Evolutionary conservation across 2,113 vertebrate species (phyloP).

Genomic region (mouse (Mus musculus)): GRCm39 chr16:84949001-84949500

Average conservation of each 20-base stretch:
- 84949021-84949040: not conserved
- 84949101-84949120: not conserved
- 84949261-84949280: not conserved
- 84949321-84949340: slow-evolving; percentile 18
- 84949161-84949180: not conserved
- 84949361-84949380: not conserved
- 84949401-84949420: not conserved
- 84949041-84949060: not conserved
- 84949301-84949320: not conserved
- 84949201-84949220: not conserved
- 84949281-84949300: not conserved
- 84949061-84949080: not conserved
- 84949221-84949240: not conserved
- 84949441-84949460: not conserved
- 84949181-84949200: not conserved
- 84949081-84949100: not conserved
- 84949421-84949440: not conserved
- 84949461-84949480: not conserved
- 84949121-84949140: not conserved
- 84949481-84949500: not conserved
- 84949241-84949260: not conserved
- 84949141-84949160: not conserved
- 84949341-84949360: not conserved
- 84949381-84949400: not conserved
- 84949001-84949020: not conserved